These are phyloP conservation scores for Linurgus olivaceus DNA, from an alignment of 2,797 vertebrate species.

Conservation along the genomic window DNA sequence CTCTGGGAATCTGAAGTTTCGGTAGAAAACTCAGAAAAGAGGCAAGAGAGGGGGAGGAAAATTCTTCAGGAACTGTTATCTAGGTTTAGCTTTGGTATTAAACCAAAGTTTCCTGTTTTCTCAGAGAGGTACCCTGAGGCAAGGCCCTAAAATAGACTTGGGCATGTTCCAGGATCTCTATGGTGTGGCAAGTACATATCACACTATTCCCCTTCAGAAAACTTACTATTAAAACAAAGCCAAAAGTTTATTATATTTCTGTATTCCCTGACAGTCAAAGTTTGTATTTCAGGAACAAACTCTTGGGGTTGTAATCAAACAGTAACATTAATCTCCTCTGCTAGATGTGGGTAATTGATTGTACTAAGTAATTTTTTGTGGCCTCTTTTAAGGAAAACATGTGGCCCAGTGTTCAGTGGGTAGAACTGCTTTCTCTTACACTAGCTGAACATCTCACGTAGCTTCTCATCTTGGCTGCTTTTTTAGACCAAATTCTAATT, in stretches of 20 bases:
- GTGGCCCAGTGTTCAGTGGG: neutral
- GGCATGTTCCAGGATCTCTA: neutral
- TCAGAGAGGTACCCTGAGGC: conserved; percentile 21
- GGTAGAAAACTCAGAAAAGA: neutral
- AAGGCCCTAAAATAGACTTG: conserved; percentile 22
- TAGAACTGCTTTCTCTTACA: neutral
- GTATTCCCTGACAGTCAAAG: neutral
- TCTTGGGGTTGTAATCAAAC: conserved; percentile 12
- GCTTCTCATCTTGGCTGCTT: neutral
- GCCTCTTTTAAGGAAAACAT: conserved; percentile 6
- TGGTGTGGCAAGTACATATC: neutral
- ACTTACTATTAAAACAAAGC: neutral
- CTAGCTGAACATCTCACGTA: neutral
- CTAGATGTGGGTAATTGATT: conserved; percentile 17
- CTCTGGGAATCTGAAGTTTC: neutral
- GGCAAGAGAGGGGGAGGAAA: neutral
- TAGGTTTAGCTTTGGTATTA: conserved; percentile 14
- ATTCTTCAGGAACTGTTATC: neutral
- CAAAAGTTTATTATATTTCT: conserved; percentile 5
- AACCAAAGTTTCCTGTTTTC: conserved; percentile 27
- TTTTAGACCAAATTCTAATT: neutral
- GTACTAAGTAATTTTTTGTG: neutral
- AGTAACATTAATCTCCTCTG: neutral
- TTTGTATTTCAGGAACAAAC: conserved; percentile 29
- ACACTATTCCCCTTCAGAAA: neutral